These are phyloP conservation scores for Sturnus vulgaris DNA, from an alignment of 2,113 vertebrate species.

Conservation along the genomic window DNA sequence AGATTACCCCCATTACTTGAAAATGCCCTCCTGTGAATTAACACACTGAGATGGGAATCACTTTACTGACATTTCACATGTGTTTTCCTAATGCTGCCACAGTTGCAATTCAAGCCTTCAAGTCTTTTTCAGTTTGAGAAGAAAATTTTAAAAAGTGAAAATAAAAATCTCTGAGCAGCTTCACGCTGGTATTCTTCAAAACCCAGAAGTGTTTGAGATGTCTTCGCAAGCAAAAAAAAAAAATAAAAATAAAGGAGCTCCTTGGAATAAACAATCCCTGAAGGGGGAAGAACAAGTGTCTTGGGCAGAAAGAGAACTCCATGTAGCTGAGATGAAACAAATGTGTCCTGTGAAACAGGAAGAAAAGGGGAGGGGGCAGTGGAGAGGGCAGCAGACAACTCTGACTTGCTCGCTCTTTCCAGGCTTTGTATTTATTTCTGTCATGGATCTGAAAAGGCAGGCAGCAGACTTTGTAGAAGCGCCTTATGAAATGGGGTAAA, in stretches of 20 bases:
- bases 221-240: neutral
- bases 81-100: neutral
- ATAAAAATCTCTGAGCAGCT: neutral
- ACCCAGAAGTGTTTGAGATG: neutral
- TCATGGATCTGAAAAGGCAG: slow-evolving; percentile 62
- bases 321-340: slow-evolving; percentile 36
- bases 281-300: slow-evolving; percentile 19
- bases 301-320: neutral
- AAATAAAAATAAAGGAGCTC: neutral
- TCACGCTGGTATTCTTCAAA: neutral
- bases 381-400: slow-evolving; percentile 48
- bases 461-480: slow-evolving; percentile 55
- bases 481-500: slow-evolving; percentile 59
- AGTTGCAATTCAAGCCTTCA: neutral
- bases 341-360: slow-evolving; percentile 39
- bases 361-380: slow-evolving; percentile 28
- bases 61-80: neutral
- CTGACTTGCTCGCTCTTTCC: slow-evolving; percentile 43
- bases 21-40: neutral
- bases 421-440: slow-evolving; percentile 65
- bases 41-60: neutral
- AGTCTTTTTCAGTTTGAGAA: neutral
- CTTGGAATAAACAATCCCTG: neutral
- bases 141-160: neutral
- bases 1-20: neutral